Base-by-base conservation (phyloP, 2,888 invertebrate genomes). In the Ophonus ardosiacus region DNA sequence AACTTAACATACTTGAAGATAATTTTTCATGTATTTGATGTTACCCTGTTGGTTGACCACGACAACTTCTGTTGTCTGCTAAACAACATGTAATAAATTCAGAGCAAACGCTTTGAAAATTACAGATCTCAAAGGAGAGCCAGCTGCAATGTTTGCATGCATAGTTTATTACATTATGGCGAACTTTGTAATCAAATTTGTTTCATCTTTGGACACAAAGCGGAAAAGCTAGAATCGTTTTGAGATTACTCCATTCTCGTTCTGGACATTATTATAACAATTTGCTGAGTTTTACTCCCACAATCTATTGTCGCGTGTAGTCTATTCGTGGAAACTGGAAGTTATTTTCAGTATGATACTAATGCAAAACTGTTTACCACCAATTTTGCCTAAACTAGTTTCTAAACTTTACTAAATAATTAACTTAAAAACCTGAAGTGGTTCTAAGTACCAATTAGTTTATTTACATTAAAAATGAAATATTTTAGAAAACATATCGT, bases 91-190 rank as follows among this genome's bases (percentile, higher is more conserved):
- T 78, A 78, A 78, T 57, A 57, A 78, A 78, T 78, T 78, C 57
- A 56, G 24, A 51, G 76, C 18, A 24, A 21, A 57, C 24, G 57
- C 57, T 78, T 78, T 78, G 76, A 78, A 78, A 78, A 78, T 78
- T 78, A 78, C 57, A 78, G 56, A 78, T 78, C 78, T 56, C 78
- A 78, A 57, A 78, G 78, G 78, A 56, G 57, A 57, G 21, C 78
- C 56, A 31, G 21, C 56, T 78, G 78, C 78, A 78, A 10, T 78
- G 78, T 78, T 78, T 78, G 31, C 78, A 78, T 78, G 78, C 78
- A 78, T 78, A 78, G 78, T 78, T 78, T 78, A 78, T 78, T 43
- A 78, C 78, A 78, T 78, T 78, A 78, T 78, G 57, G 56, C 18
- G 17, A 78, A 78, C 56, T 78, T 78, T 57, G 57, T 57, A 78